phyloP scores from a whole-genome alignment of 1,140 invertebrate species.

The Drosophila pseudoobscura region DNA sequence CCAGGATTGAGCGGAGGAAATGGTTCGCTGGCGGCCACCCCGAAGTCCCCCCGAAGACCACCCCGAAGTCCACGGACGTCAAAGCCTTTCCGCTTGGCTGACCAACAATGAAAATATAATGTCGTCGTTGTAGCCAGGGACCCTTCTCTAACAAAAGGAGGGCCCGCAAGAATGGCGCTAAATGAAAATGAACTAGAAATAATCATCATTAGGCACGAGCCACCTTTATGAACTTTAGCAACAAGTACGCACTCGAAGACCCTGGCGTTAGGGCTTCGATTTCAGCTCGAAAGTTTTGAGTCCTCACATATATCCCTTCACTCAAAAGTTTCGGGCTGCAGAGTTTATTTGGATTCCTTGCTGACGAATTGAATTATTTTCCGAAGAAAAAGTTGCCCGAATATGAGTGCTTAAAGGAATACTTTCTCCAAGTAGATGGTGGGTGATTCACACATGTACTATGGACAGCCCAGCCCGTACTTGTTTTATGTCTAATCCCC shows the following conservation, averaged over 20 bases:
- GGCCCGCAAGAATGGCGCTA: constrained; percentile 49
- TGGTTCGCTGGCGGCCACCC: constrained; percentile 6
- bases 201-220: constrained; percentile 71
- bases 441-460: constrained; percentile 11
- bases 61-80: constrained; percentile 3
- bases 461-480: neutral
- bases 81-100: constrained; percentile 75
- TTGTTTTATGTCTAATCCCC: too few species aligned
- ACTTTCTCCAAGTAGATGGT: constrained; percentile 9
- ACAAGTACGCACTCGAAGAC: constrained; percentile 40
- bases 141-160: constrained; percentile 5
- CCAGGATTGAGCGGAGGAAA: constrained; percentile 3
- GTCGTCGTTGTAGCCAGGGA: constrained; percentile 30
- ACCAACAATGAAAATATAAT: constrained; percentile 79
- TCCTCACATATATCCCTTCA: neutral
- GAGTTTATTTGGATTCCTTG: constrained; percentile 13
- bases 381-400: neutral
- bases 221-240: constrained; percentile 54
- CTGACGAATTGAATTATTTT: constrained; percentile 42
- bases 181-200: constrained; percentile 78
- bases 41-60: neutral
- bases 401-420: constrained; percentile 19
- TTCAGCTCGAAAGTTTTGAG: constrained; percentile 7
- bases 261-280: constrained; percentile 2
- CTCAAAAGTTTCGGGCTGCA: neutral